Conservation (phyloP, 2,797 vertebrate genomes). For the Notoglanidium macrostoma region DNA sequence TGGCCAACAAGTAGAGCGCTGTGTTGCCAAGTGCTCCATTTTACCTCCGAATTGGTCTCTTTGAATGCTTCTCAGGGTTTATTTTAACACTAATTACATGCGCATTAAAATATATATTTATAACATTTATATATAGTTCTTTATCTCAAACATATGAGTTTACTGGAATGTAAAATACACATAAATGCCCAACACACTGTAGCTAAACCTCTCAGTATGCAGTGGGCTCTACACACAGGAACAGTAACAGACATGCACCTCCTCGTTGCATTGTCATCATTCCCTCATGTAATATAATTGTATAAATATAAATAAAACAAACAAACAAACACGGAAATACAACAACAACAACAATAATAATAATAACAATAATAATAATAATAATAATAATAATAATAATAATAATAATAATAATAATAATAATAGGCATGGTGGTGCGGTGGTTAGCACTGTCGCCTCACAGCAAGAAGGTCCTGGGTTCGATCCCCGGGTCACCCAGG, state of each 20-base stretch:
- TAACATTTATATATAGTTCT: too few relatives aligned
- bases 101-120: neutral
- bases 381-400: too few relatives aligned
- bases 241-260: neutral
- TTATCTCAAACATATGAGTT: neutral
- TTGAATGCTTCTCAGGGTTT: neutral
- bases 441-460: too few relatives aligned
- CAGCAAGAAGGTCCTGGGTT: too few relatives aligned
- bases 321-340: too few relatives aligned
- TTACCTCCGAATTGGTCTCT: neutral
- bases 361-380: too few relatives aligned
- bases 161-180: neutral
- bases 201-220: neutral
- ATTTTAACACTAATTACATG: neutral
- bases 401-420: too few relatives aligned
- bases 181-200: neutral
- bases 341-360: too few relatives aligned
- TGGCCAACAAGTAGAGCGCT: neutral
- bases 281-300: neutral
- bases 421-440: too few relatives aligned
- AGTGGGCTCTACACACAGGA: neutral
- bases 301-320: neutral
- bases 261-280: neutral
- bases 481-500: too few relatives aligned
- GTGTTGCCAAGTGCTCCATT: neutral